These are phyloP conservation scores for Tachypleus tridentatus DNA, from an alignment of 1,140 invertebrate genomes.

Conservation along the genomic window DNA sequence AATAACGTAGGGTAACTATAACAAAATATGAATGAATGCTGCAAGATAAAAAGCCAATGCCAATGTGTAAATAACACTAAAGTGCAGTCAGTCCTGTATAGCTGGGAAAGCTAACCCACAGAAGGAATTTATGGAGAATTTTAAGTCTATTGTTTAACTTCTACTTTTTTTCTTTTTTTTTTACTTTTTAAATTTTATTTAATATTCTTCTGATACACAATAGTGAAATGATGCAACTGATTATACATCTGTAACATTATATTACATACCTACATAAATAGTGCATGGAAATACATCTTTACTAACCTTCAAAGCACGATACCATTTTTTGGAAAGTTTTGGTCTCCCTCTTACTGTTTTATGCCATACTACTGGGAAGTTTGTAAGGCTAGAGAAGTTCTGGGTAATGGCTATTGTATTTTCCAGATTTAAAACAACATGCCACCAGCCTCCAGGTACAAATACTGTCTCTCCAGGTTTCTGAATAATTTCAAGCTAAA, in stretches of 20 bases:
- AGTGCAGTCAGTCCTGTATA: no score
- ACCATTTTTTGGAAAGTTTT: slow-evolving; percentile 82
- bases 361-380: slow-evolving; percentile 90
- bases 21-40: no score
- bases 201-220: not conserved
- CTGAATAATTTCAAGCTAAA: slow-evolving; percentile 87
- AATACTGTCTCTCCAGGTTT: slow-evolving; percentile 95
- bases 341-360: slow-evolving; percentile 91
- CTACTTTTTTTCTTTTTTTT: not conserved
- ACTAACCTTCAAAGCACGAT: slow-evolving; percentile 48
- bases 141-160: not conserved
- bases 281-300: not conserved
- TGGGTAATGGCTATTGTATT: slow-evolving; percentile 95
- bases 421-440: slow-evolving; percentile 94
- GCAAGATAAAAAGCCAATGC: no score
- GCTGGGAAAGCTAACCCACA: not conserved
- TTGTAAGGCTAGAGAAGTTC: slow-evolving; percentile 91
- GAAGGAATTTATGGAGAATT: not conserved
- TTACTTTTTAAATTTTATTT: not conserved
- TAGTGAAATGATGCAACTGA: not conserved
- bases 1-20: no score
- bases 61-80: no score
- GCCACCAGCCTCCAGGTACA: slow-evolving; percentile 97
- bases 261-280: slow-evolving; percentile 5
- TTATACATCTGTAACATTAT: slow-evolving; percentile 6